A percentile compares a stretch with the other conserved stretches of the same genome.
These are phyloP conservation scores for Urocynchramus pylzowi DNA, from an alignment of 2,113 vertebrate species.

Conservation along the genomic window DNA sequence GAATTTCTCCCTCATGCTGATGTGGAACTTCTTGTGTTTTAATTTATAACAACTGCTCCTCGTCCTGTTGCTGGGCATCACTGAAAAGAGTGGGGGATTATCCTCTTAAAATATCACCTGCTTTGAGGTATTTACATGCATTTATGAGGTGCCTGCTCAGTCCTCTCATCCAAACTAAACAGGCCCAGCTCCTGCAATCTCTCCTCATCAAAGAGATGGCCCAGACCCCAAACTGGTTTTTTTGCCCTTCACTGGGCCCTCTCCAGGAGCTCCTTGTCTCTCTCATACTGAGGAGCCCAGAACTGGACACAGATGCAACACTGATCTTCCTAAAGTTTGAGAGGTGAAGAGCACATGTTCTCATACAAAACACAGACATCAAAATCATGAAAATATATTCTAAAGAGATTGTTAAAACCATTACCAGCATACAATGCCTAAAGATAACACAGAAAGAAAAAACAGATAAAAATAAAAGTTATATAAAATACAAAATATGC, in stretches of 20 bases:
- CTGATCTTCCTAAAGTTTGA: background rate
- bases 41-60: background rate
- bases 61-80: fast-evolving
- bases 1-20: background rate
- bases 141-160: background rate
- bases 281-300: background rate
- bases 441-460: background rate
- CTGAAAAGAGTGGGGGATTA: background rate
- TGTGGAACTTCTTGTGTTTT: background rate
- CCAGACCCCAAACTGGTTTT: background rate
- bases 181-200: background rate
- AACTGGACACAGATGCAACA: background rate
- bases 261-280: background rate
- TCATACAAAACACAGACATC: background rate
- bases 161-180: background rate
- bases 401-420: background rate
- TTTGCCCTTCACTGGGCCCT: background rate
- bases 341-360: background rate
- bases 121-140: background rate
- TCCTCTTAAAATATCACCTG: background rate
- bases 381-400: background rate
- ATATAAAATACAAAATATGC: background rate
- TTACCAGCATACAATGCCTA: background rate
- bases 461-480: background rate
- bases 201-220: background rate